A percentile compares a stretch with the other conserved stretches of the same genome.
These are phyloP conservation scores for Altica lythri DNA, from an alignment of 2,888 invertebrate genomes.

Conservation along the genomic window DNA sequence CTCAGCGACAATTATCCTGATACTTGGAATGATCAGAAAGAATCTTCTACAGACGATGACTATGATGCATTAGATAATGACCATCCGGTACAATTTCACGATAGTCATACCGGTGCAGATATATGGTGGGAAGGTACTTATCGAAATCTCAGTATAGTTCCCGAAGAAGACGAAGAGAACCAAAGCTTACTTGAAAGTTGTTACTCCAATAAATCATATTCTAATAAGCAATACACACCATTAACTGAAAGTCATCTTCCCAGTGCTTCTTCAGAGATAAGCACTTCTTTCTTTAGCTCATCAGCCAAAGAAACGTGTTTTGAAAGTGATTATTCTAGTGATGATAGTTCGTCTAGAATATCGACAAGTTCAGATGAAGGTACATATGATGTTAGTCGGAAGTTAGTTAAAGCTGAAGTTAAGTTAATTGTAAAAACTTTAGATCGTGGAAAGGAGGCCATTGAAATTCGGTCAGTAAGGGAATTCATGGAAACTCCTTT, in stretches of 20 bases:
- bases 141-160: slow-evolving; percentile 56
- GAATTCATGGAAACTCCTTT: slow-evolving; percentile 50
- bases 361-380: slow-evolving; percentile 46
- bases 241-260: slow-evolving; percentile 20
- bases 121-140: slow-evolving; percentile 57
- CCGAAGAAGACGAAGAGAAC: slow-evolving; percentile 56
- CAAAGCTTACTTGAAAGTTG: slow-evolving; percentile 46
- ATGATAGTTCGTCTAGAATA: slow-evolving; percentile 30
- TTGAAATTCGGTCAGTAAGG: slow-evolving; percentile 58
- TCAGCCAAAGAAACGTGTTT: slow-evolving; percentile 23
- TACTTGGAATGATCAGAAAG: slow-evolving; percentile 34
- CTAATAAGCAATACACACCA: slow-evolving; percentile 27
- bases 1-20: slow-evolving; percentile 41
- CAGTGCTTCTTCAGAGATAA: no score
- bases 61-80: slow-evolving; percentile 51
- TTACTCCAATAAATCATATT: slow-evolving; percentile 42
- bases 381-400: slow-evolving; percentile 45
- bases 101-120: slow-evolving; percentile 42
- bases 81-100: slow-evolving; percentile 39
- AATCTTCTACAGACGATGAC: slow-evolving; percentile 40
- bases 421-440: slow-evolving; percentile 60
- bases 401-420: slow-evolving; percentile 58
- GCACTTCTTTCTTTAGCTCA: slow-evolving; percentile 8
- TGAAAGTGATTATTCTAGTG: slow-evolving; percentile 25
- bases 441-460: slow-evolving; percentile 58